These are phyloP conservation scores for Cephalophus harveyi DNA, from an alignment of 2,113 vertebrate species.

Conservation along the genomic window DNA sequence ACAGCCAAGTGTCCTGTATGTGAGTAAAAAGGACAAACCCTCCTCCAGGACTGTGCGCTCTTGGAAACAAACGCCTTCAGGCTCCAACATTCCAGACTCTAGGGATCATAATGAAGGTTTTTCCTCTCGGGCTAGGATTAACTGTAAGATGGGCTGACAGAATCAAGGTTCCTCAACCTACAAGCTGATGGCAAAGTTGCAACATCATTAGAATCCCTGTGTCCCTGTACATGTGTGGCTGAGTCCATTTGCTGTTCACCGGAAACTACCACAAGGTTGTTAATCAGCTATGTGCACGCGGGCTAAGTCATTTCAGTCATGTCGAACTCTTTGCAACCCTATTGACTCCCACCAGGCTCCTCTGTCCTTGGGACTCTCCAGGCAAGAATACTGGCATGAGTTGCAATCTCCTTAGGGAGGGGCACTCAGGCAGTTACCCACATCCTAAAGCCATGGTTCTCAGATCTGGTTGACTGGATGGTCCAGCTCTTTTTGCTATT, in stretches of 20 bases:
- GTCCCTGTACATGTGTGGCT: background rate
- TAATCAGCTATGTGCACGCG: background rate
- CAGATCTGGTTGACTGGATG: fast-evolving
- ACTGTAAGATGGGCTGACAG: background rate
- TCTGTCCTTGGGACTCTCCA: background rate
- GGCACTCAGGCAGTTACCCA: background rate
- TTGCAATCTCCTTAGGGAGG: background rate
- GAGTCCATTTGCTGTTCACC: background rate
- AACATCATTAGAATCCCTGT: background rate
- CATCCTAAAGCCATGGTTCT: background rate
- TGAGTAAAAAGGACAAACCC: background rate
- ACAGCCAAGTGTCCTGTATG: background rate
- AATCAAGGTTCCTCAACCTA: background rate
- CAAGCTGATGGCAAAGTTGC: background rate
- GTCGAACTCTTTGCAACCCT: background rate
- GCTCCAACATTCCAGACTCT: background rate
- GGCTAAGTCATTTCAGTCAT: background rate
- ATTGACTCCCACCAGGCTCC: background rate
- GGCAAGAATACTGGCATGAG: background rate
- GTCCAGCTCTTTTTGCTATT: background rate
- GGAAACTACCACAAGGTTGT: background rate
- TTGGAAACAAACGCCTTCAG: background rate
- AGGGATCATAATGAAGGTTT: background rate
- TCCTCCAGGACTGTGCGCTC: background rate
- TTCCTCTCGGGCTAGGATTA: background rate